Conservation (phyloP, 2,113 vertebrate species). For the Myiozetetes cayanensis region DNA sequence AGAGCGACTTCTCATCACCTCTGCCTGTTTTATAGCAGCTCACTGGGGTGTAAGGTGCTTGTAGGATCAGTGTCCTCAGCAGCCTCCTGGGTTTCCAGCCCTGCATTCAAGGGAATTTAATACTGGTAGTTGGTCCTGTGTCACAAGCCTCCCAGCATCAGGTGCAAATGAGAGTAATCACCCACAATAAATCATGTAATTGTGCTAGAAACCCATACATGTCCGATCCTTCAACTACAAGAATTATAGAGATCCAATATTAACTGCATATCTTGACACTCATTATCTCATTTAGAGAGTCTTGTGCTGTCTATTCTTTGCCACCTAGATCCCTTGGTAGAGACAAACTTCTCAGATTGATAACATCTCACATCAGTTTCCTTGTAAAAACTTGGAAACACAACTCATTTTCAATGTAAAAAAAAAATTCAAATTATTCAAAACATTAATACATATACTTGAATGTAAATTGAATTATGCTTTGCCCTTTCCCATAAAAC, state of each 20-base stretch:
- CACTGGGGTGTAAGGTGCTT: background rate
- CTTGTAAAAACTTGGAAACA: background rate
- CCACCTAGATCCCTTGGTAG: background rate
- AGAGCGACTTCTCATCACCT: background rate
- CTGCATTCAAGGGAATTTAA: background rate
- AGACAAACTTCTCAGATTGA: background rate
- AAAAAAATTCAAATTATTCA: background rate
- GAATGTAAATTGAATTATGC: conserved; percentile 57
- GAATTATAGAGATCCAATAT: background rate
- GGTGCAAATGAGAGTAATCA: conserved; percentile 4
- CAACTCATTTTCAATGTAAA: background rate
- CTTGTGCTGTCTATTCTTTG: background rate
- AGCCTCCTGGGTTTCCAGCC: background rate
- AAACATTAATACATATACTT: background rate
- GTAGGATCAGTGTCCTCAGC: background rate
- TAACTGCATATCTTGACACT: background rate
- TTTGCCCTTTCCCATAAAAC: conserved; percentile 48
- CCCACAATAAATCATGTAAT: background rate
- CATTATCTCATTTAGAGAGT: background rate
- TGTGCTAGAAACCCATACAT: background rate
- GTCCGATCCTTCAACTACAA: background rate
- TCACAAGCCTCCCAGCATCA: background rate
- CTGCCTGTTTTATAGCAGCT: background rate
- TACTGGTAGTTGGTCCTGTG: background rate
- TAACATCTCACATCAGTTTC: background rate